Percentiles rank a stretch among this genome's conserved stretches.
These are phyloP conservation scores for Punctoribates punctum DNA, from an alignment of 2,888 invertebrate species.

Conservation along the genomic window DNA sequence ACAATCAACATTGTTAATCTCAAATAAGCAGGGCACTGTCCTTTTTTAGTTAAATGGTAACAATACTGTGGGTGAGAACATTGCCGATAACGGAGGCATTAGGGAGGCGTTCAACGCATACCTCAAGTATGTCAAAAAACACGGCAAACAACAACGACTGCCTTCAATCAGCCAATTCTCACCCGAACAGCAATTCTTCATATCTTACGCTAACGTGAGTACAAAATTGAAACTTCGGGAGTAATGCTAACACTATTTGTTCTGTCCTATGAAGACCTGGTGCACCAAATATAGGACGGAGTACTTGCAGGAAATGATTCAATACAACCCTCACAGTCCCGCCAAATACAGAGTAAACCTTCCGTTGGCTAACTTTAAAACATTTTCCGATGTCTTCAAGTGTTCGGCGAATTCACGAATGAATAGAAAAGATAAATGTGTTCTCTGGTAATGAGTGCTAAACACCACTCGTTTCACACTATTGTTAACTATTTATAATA, in stretches of 20 bases:
- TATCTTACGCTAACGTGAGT: conserved; percentile 74
- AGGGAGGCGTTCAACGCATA: conserved; percentile 69
- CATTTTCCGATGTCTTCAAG: conserved; percentile 36
- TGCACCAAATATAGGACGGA: conserved; percentile 60
- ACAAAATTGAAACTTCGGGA: neutral
- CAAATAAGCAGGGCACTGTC: too few species aligned
- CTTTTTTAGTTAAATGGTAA: conserved; percentile 67
- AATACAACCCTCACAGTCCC: conserved; percentile 41
- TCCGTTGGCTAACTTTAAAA: conserved; percentile 35
- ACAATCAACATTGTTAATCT: neutral
- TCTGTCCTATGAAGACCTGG: conserved; percentile 62
- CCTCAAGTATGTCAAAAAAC: conserved; percentile 51
- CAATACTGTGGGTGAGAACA: conserved; percentile 77
- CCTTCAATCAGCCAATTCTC: conserved; percentile 12
- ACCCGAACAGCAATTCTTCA: conserved; percentile 60
- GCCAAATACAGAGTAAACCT: conserved; percentile 39
- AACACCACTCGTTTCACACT: too few species aligned
- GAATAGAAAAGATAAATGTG: conserved; percentile 39
- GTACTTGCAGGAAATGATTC: conserved; percentile 30
- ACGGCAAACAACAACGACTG: conserved; percentile 1
- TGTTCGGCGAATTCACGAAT: conserved; percentile 33
- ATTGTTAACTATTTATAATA: too few species aligned
- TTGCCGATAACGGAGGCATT: conserved; percentile 84
- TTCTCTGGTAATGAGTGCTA: conserved; percentile 27
- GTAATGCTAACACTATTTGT: neutral